Evolutionary conservation across 1,140 invertebrate species (phyloP).

Genomic region (Cylas formicarius): DNA sequence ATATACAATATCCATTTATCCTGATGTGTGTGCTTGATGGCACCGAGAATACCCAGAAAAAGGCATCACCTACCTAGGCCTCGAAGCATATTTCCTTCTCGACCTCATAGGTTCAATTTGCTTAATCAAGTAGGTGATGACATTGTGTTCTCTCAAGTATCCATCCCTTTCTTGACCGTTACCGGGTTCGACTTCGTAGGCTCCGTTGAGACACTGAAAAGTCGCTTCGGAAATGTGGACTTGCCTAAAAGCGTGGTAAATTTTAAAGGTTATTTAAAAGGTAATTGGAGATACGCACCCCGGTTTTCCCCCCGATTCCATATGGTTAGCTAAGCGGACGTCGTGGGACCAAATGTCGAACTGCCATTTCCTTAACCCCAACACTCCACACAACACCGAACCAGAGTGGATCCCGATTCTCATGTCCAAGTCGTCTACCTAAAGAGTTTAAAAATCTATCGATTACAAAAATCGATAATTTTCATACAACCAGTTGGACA

Average conservation of each 20-base stretch:
- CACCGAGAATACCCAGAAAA: too few relatives aligned
- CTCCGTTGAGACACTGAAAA: constrained; percentile 72
- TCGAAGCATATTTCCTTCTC: constrained; percentile 48
- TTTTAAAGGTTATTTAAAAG: constrained; percentile 5
- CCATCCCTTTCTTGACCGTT: constrained; percentile 75
- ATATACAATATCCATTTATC: too few relatives aligned
- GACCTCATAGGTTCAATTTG: constrained; percentile 65
- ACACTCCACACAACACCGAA: constrained; percentile 86
- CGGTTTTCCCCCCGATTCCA: constrained; percentile 91
- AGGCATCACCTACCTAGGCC: constrained; percentile 40
- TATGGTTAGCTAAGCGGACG: constrained; percentile 94
- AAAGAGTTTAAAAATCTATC: constrained; percentile 32
- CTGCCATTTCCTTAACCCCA: constrained; percentile 92
- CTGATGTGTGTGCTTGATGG: too few relatives aligned
- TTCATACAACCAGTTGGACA: too few relatives aligned
- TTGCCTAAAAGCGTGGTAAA: constrained; percentile 51
- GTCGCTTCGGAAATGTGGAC: constrained; percentile 89
- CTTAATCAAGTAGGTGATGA: constrained; percentile 91
- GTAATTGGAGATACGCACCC: constrained; percentile 53
- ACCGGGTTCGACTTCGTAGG: constrained; percentile 90
- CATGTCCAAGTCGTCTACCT: constrained; percentile 92
- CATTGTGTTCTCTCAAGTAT: constrained; percentile 78
- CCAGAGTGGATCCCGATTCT: constrained; percentile 93
- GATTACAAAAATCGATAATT: too few relatives aligned
- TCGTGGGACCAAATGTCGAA: constrained; percentile 99